phyloP scores from a whole-genome alignment of 1,140 invertebrate genomes.

The Brevipalpus yothersi region DNA sequence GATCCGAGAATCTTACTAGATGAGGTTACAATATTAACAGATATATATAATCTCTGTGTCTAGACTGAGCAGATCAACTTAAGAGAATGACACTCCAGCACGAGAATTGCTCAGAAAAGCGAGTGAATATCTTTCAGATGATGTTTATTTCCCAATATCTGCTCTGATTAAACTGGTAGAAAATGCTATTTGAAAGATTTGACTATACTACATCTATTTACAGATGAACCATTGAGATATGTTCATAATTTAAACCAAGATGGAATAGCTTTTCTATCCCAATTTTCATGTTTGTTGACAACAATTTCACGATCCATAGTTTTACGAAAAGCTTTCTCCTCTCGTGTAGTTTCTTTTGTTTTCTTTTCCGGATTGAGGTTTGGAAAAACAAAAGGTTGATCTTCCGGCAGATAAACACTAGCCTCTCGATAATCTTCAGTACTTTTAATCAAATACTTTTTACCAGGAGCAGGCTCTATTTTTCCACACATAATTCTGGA shows the following conservation, averaged over 20 bases:
- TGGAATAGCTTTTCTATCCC: neutral
- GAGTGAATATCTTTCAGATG: too few relatives aligned
- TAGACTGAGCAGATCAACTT: too few relatives aligned
- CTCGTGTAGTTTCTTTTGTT: slow-evolving; percentile 2
- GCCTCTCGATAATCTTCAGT: slow-evolving; percentile 61
- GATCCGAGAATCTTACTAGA: too few relatives aligned
- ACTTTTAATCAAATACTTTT: slow-evolving; percentile 43
- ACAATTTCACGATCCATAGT: neutral
- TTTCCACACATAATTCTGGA: slow-evolving; percentile 17
- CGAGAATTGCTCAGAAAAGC: too few relatives aligned
- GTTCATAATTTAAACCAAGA: neutral
- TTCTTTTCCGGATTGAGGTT: slow-evolving; percentile 18
- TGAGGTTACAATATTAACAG: too few relatives aligned
- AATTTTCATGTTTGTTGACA: neutral
- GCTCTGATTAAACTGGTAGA: too few relatives aligned
- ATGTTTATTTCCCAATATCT: too few relatives aligned
- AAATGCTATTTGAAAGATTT: too few relatives aligned
- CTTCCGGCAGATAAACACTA: slow-evolving; percentile 35
- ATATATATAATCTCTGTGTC: too few relatives aligned
- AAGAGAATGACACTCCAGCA: too few relatives aligned
- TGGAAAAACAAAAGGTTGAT: slow-evolving; percentile 18
- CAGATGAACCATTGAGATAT: neutral
- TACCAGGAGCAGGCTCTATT: slow-evolving; percentile 16
- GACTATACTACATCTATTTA: too few relatives aligned
- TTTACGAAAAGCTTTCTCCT: neutral